Evolutionary conservation across 2,797 vertebrate genomes (phyloP), one percentile per base, ranked within the genome.

Genomic region (Hippocampus kuda): DNA sequence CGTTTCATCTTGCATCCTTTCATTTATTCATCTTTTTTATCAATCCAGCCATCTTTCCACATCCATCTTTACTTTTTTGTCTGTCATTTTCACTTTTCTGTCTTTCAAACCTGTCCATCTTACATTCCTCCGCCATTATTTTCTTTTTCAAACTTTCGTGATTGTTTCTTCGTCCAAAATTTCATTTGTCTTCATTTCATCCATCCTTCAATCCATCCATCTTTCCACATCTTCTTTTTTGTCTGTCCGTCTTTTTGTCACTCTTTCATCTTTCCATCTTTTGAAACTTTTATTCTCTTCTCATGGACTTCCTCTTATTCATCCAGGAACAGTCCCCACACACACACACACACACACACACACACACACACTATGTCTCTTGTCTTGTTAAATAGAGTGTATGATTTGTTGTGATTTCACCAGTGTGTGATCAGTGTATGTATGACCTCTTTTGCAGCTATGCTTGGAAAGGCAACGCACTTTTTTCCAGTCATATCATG

Each of bases 381-480:
- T 41, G 60, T 38, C 30, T 61, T 38, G 16, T 61, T 9, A 42
- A 38, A n/a, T 63, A 13, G 59, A 38, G 16, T 63, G 22, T 62
- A 41, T 46, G 63, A 7, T 65, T 26, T 65, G n/a, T 65, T 65
- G 44, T 26, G 24, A 65, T 26, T 65, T 65, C 15, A 65, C 44
- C 24, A 27, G 7, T 74, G 48, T 69, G 49, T 72, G 26, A 68
- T 44, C 20, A 22, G 18, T 61, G 24, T 73, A 68, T 61, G 24
- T 73, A 68, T 75, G 24, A n/a, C 54, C 57, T 71, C 75, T 84
- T 18, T 79, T 49, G 76, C 73, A 99, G 96, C 81, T 78, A 18
- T 85, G 91, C 84, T 93, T 91, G 90, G 93, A 92, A 83, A 94
- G 93, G 66, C 91, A 93, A 70, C 67, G 77, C 1, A 70, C 88